Percentiles rank a stretch among this genome's conserved stretches.
phyloP scores from a whole-genome alignment of 1,140 invertebrate species.

The Limonius californicus region DNA sequence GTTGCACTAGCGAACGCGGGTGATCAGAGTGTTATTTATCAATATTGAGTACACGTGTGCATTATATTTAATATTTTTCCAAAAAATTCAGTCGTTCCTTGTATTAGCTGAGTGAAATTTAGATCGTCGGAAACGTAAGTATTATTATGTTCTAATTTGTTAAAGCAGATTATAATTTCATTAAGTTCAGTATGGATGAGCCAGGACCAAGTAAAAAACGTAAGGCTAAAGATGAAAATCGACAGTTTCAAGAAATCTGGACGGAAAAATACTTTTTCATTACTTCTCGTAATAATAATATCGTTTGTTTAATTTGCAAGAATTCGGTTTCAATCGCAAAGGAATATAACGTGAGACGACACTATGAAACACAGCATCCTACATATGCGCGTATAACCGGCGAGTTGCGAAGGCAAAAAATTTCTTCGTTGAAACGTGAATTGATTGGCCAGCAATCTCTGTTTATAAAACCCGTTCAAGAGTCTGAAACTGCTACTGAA shows the following conservation, averaged over 20 bases:
- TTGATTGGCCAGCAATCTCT: slow-evolving; percentile 16
- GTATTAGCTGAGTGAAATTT: too few relatives aligned
- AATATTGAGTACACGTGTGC: too few relatives aligned
- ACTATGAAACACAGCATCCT: slow-evolving; percentile 18
- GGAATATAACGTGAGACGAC: slow-evolving; percentile 22
- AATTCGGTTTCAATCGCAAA: slow-evolving; percentile 16
- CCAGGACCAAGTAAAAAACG: background rate
- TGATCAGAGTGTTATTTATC: too few relatives aligned
- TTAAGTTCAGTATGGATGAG: too few relatives aligned
- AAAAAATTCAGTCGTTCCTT: too few relatives aligned
- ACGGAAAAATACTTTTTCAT: slow-evolving; percentile 23
- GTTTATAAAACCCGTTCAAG: slow-evolving; percentile 23
- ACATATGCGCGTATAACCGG: slow-evolving; percentile 13
- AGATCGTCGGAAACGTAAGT: too few relatives aligned
- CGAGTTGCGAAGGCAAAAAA: slow-evolving; percentile 18
- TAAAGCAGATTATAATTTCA: too few relatives aligned
- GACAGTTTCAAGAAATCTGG: slow-evolving; percentile 20
- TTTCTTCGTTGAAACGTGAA: slow-evolving; percentile 9
- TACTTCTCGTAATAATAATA: slow-evolving; percentile 18
- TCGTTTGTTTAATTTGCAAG: slow-evolving; percentile 20
- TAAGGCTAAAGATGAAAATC: slow-evolving; percentile 28
- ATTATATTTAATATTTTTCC: too few relatives aligned
- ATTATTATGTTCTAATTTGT: too few relatives aligned
- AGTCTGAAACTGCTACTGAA: slow-evolving; percentile 25
- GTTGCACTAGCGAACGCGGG: too few relatives aligned